A percentile compares a stretch with the other conserved stretches of the same genome.
These are phyloP conservation scores for Latheticus oryzae DNA, from an alignment of 2,888 invertebrate species.

Conservation along the genomic window DNA sequence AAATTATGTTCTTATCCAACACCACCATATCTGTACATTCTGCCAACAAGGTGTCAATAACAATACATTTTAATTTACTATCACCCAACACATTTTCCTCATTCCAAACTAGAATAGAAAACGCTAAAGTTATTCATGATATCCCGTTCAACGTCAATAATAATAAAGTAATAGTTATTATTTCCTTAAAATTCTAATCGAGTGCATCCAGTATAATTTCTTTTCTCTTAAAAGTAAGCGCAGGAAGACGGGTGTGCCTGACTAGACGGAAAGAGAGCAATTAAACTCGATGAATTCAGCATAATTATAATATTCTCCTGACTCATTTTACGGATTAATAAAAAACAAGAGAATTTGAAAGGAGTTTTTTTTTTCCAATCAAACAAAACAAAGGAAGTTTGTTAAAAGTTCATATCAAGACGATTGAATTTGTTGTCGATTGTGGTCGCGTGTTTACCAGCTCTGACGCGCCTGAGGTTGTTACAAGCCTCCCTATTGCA, in stretches of 20 bases:
- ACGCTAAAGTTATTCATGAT: too few relatives aligned
- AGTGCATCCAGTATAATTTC: too few relatives aligned
- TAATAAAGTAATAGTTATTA: too few relatives aligned
- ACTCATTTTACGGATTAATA: slow-evolving; percentile 8
- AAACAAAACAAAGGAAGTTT: slow-evolving; percentile 3
- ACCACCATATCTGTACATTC: slow-evolving; percentile 3
- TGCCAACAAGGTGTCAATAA: neutral
- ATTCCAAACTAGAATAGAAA: too few relatives aligned
- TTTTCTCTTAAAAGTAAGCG: too few relatives aligned
- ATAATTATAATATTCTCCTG: slow-evolving; percentile 22
- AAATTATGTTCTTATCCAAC: slow-evolving; percentile 3
- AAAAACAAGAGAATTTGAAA: slow-evolving; percentile 8
- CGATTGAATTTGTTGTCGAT: slow-evolving; percentile 25
- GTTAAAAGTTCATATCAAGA: slow-evolving; percentile 5
- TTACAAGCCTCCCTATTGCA: slow-evolving; percentile 19
- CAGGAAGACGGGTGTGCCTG: slow-evolving; percentile 22
- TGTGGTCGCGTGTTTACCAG: slow-evolving; percentile 26
- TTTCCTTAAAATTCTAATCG: too few relatives aligned
- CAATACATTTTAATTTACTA: too few relatives aligned
- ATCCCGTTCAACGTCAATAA: too few relatives aligned
- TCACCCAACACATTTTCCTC: too few relatives aligned
- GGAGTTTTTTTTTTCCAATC: neutral
- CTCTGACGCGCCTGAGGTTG: slow-evolving; percentile 18
- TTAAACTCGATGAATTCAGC: slow-evolving; percentile 14
- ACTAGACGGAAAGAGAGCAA: slow-evolving; percentile 20